Percentiles rank a stretch among this genome's conserved stretches.
phyloP scores from a whole-genome alignment of 2,888 invertebrate species.

The Eupithecia exiguata region DNA sequence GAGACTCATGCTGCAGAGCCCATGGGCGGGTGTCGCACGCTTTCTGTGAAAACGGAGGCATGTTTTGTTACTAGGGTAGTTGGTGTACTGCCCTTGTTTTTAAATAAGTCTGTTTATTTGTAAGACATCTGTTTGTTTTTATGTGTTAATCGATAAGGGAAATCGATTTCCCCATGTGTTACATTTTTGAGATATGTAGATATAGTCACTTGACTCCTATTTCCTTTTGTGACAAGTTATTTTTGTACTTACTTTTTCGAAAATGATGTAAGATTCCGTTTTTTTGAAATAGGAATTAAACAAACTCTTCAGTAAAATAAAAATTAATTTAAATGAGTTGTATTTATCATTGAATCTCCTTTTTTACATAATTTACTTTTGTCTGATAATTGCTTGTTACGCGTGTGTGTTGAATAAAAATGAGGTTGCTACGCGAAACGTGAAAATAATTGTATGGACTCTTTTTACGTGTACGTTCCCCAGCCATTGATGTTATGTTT shows the following conservation, averaged over 20 bases:
- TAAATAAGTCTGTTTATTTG: background rate
- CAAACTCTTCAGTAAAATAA: background rate
- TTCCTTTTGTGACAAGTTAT: background rate
- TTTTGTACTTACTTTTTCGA: background rate
- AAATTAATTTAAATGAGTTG: background rate
- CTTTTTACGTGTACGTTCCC: background rate
- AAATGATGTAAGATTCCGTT: background rate
- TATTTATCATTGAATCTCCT: background rate
- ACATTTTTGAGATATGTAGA: too few relatives aligned
- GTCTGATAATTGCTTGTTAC: slow-evolving; percentile 4
- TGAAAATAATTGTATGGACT: background rate
- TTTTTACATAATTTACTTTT: background rate
- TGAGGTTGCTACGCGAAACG: background rate
- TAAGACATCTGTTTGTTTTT: background rate
- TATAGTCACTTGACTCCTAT: background rate
- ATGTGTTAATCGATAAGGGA: background rate
- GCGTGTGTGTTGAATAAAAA: background rate
- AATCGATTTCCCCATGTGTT: background rate
- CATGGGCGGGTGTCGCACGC: background rate
- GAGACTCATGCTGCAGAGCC: slow-evolving; percentile 8
- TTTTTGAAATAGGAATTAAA: background rate
- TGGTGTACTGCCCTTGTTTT: background rate
- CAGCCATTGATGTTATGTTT: background rate
- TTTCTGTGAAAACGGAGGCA: slow-evolving; percentile 18
- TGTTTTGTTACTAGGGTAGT: slow-evolving; percentile 16